A percentile compares a stretch with the other conserved stretches of the same genome.
Conservation (phyloP, 2,113 vertebrate genomes). For the Ciconia stormi region DNA sequence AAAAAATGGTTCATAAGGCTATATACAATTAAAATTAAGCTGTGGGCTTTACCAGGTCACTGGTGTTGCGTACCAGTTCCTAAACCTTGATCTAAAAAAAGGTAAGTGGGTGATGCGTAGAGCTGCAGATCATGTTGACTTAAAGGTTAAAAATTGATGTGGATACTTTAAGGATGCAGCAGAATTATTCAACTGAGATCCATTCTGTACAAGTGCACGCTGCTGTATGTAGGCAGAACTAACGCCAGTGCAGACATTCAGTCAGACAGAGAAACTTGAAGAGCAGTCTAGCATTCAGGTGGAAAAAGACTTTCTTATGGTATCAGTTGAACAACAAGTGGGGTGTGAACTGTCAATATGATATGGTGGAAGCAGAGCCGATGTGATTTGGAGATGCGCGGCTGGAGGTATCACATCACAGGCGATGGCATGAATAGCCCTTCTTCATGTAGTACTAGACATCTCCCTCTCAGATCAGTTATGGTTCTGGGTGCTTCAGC, state of each 20-base stretch:
- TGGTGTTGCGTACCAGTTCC: background rate
- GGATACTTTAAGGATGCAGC: background rate
- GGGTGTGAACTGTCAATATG: constrained; percentile 27
- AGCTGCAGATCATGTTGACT: background rate
- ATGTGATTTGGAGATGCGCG: background rate
- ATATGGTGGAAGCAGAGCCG: constrained; percentile 23
- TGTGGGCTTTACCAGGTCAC: background rate
- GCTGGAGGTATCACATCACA: constrained; percentile 39
- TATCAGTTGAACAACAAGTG: constrained; percentile 16
- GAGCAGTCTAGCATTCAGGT: background rate
- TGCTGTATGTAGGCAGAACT: background rate
- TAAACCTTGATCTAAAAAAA: background rate
- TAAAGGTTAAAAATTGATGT: background rate
- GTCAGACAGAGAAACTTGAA: background rate
- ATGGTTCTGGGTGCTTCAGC: background rate
- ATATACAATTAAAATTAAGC: background rate
- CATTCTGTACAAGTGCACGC: background rate
- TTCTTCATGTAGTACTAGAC: background rate
- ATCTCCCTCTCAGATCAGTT: background rate
- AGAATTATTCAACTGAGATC: background rate
- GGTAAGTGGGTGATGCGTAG: background rate
- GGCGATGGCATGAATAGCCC: background rate
- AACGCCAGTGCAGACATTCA: background rate
- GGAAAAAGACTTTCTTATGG: background rate
- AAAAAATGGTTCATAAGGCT: background rate